Evolutionary conservation across 2,113 vertebrate species (phyloP), one percentile per base, ranked within the genome.

Genomic region (Eira barbara): DNA sequence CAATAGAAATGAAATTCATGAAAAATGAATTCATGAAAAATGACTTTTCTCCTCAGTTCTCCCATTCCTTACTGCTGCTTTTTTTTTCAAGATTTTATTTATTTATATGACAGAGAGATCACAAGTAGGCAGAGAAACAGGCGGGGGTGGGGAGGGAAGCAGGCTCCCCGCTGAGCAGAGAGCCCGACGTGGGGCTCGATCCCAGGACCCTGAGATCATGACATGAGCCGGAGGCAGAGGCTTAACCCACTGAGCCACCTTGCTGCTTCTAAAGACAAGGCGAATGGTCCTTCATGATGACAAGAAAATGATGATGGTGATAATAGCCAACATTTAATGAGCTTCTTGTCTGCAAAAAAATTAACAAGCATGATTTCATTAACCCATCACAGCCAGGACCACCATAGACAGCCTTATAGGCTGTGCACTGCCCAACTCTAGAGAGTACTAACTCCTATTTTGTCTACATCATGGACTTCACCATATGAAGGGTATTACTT

Each of bases 21-120:
- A 93, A 89, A 88, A 93, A n/a, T 47, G 47, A 95, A 88, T 49
- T 57, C 73, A 27, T 42, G 39, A 91, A 89, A 93, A n/a, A 57
- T 91, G 14, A 31, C 81, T 95, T 73, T 92, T 89, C 78, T 67
- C 31, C 47, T 83, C 17, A 57, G 59, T 42, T 59, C 71, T 87
- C 20, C 34, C n/a, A 61, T 86, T 91, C 36, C 61, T 86, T 31
- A 7, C 20, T 84, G 29, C n/a, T 95, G 39, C 39, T 39, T 39
- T 39, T 39, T 39, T 39, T 39, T 39, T 39, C 4, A 39, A 39
- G 39, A 39, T 39, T 39, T 39, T 39, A 39, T 39, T 39, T 39
- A 39, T 39, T 39, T 39, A 39, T 39, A 39, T 39, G 39, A 39
- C 39, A 39, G 39, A 39, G 39, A 39, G 4, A 39, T 39, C 39